phyloP scores from a whole-genome alignment of 2,113 vertebrate genomes.

The Urocynchramus pylzowi region DNA sequence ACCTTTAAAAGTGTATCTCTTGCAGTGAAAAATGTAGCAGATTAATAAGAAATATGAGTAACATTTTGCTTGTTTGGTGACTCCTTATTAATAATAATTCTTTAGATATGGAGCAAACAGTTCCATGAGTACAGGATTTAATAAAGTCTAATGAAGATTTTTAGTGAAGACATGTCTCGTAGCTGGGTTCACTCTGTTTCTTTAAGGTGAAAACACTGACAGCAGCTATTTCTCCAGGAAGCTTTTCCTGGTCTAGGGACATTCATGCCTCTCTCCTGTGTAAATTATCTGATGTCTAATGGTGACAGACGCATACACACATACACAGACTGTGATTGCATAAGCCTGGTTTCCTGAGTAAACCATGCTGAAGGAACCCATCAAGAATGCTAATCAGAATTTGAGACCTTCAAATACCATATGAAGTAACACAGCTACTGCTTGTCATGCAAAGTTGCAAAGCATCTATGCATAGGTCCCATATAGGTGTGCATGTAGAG shows the following conservation, averaged over 20 bases:
- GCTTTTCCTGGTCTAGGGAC: constrained; percentile 36
- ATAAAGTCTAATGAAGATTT: neutral
- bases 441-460: neutral
- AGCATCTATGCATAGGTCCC: neutral
- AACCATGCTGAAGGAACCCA: constrained; percentile 55
- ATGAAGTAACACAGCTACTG: neutral
- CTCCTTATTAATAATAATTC: neutral
- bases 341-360: constrained; percentile 56
- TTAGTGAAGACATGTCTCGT: neutral
- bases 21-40: neutral
- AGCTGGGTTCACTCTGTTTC: neutral
- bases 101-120: neutral
- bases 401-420: neutral
- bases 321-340: constrained; percentile 63
- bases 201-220: neutral
- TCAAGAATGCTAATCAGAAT: constrained; percentile 58
- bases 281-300: constrained; percentile 61
- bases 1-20: neutral
- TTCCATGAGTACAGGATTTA: neutral
- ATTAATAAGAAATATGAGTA: neutral
- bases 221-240: constrained; percentile 19
- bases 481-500: neutral
- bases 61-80: neutral
- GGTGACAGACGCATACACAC: constrained; percentile 58
- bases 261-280: constrained; percentile 46